Base-by-base conservation (phyloP, 2,888 invertebrate species). In the Pammene fasciana region DNA sequence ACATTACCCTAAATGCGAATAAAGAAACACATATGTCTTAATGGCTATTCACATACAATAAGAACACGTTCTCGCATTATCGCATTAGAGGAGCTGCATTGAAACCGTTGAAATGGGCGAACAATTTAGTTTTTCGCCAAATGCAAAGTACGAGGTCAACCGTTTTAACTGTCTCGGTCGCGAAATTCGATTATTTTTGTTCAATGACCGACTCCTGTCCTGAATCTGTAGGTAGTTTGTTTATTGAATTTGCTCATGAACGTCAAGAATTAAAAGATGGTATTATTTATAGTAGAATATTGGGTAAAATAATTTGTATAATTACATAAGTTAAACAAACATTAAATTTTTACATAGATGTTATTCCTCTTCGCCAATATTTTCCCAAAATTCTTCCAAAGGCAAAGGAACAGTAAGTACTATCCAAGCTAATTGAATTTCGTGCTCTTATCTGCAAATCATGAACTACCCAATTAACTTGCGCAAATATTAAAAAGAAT, bases 111-210 rank as follows among this genome's bases (percentile, higher is more conserved):
- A 43, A 70, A 70, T 54, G 59, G 65, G 54, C 65, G 46, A 41
- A 54, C 57, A 52, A 60, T 70, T 70, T 18, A 59, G 59, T 46
- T 65, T 52, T 54, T 60, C 41, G 59, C 52, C 45, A 54, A 59
- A 52, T 57, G 68, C 62, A 48, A 64, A 68, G 50, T 61, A 50
- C 8, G 56, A 68, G 56, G 62, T 68, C 45, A 45, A 68, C 57
- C 43, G 64, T 52, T 64, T 52, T 57, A 64, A 50, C 34, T 43
- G 67, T 36, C 26, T 16, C n/a, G 18, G 10, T 16, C n/a, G 50
- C 38, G 56, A 56, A 56, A 62, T 62, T 48, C n/a, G 41, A 62
- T 60, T 67, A 59, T 43, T 16, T 38, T 41, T 16, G 5, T n/a
- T 8, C 6, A 41, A 52, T 9, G 14, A 34, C 16, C 3, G 46